phyloP scores from a whole-genome alignment of 2,797 vertebrate species.

The Acomys russatus region DNA sequence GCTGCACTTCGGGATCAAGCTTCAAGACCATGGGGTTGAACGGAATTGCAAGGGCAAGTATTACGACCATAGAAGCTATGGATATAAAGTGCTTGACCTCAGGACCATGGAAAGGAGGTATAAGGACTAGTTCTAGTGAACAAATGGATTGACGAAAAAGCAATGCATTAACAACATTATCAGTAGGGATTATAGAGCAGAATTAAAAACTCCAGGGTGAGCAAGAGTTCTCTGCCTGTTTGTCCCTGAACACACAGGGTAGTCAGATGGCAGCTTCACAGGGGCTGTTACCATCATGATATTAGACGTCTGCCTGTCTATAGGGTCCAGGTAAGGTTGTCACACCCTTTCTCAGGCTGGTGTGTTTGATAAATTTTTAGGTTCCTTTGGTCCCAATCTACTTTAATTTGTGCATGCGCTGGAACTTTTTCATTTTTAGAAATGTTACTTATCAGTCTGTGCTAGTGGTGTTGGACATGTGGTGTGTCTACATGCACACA shows the following conservation, averaged over 20 bases:
- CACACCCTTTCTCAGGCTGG: no score
- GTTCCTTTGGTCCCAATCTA: background rate
- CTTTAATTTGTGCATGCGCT: background rate
- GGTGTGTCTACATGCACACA: background rate
- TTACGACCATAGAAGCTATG: background rate
- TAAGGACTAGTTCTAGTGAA: background rate
- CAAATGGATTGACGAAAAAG: background rate
- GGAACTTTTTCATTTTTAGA: background rate
- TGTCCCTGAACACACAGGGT: background rate
- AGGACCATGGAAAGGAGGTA: background rate
- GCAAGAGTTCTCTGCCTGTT: background rate
- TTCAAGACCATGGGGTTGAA: background rate
- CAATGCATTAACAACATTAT: background rate
- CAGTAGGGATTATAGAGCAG: background rate
- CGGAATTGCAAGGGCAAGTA: background rate
- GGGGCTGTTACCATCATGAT: background rate
- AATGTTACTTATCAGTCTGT: background rate
- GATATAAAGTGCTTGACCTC: background rate
- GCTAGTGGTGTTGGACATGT: background rate
- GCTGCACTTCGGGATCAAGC: background rate
- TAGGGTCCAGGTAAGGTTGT: no score
- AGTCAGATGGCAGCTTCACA: no score
- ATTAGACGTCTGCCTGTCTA: background rate
- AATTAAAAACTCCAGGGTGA: background rate
- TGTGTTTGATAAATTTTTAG: background rate